Evolutionary conservation across 2,113 vertebrate genomes (phyloP).

Genomic region (Apistogramma diplotaenia): DNA sequence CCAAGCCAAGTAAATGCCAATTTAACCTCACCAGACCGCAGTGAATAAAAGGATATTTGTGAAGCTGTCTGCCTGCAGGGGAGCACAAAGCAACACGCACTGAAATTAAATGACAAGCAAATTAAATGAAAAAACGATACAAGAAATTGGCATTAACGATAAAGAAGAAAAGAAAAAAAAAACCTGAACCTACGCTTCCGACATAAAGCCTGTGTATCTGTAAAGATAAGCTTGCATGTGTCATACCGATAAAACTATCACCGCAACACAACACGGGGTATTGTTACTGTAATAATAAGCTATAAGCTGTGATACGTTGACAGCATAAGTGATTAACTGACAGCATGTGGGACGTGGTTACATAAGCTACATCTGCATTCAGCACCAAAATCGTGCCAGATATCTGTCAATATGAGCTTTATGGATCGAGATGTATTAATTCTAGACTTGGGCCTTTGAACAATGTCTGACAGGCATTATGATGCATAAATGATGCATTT

Average conservation of each 20-base stretch:
- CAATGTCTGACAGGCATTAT: neutral
- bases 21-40: neutral
- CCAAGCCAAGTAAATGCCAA: constrained; percentile 30
- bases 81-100: neutral
- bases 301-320: neutral
- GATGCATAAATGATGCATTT: neutral
- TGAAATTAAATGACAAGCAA: neutral
- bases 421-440: neutral
- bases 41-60: neutral
- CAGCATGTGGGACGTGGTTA: neutral
- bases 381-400: neutral
- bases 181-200: neutral
- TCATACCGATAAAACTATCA: neutral
- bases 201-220: neutral
- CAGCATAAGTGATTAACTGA: constrained; percentile 5
- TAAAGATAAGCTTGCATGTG: neutral
- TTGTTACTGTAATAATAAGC: neutral
- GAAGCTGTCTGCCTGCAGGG: neutral
- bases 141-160: neutral
- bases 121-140: neutral
- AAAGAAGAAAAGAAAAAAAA: neutral
- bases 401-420: neutral
- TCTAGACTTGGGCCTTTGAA: neutral
- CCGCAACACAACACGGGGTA: neutral
- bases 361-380: neutral